These are phyloP conservation scores for Myotis vivesi DNA, from an alignment of 2,797 vertebrate species.

Conservation along the genomic window DNA sequence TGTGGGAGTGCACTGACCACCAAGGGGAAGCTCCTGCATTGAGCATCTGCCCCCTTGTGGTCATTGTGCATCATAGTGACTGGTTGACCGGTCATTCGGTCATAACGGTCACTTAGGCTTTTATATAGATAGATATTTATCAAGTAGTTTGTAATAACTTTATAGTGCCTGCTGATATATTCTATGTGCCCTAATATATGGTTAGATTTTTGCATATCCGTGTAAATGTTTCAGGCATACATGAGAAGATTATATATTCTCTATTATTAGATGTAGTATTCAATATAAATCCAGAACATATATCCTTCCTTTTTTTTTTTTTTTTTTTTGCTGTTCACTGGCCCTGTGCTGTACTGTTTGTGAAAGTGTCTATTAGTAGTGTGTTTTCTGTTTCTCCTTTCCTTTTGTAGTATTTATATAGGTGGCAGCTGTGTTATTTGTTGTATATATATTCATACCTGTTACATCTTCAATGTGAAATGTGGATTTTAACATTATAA, in stretches of 20 bases:
- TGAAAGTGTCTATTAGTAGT: neutral
- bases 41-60: too few relatives aligned
- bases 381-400: neutral
- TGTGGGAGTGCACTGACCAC: too few relatives aligned
- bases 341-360: neutral
- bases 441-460: neutral
- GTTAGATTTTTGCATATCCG: neutral
- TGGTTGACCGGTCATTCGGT: too few relatives aligned
- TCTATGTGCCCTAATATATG: neutral
- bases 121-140: neutral
- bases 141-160: neutral
- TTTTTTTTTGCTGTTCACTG: neutral
- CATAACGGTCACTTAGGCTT: too few relatives aligned
- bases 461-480: slow-evolving; percentile 32
- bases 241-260: slow-evolving; percentile 5
- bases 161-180: neutral
- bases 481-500: slow-evolving; percentile 1
- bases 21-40: too few relatives aligned
- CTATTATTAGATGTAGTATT: neutral
- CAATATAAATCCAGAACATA: neutral
- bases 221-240: neutral
- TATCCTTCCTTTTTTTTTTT: neutral
- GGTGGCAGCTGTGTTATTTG: neutral
- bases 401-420: neutral
- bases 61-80: too few relatives aligned